Conservation (phyloP, 2,113 vertebrate species). For the Chloropsis cyanopogon region DNA sequence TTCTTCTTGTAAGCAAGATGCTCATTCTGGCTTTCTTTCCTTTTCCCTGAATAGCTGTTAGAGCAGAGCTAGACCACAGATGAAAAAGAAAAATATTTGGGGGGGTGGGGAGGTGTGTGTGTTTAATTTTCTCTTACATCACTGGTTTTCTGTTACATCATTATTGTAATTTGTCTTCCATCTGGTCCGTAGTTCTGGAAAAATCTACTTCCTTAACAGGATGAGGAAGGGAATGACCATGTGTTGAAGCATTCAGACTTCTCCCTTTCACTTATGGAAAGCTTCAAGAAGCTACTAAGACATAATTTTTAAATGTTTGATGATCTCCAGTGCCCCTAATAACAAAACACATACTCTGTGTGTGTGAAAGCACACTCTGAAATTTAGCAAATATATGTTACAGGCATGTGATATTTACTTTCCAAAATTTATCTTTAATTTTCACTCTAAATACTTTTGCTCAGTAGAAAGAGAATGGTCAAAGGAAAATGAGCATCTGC, state of each 20-base stretch:
- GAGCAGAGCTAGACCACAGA: neutral
- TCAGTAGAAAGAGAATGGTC: neutral
- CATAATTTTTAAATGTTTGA: neutral
- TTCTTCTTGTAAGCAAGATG: neutral
- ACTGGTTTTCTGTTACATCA: neutral
- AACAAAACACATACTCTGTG: neutral
- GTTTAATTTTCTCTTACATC: neutral
- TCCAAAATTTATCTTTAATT: neutral
- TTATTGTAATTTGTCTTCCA: neutral
- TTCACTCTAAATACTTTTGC: neutral
- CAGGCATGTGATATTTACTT: neutral
- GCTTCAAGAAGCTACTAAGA: neutral
- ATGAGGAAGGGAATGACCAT: neutral
- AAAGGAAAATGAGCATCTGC: slow-evolving; percentile 40
- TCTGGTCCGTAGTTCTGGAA: neutral
- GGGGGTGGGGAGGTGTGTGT: neutral
- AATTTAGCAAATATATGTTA: neutral
- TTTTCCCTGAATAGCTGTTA: neutral
- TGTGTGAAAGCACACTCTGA: neutral
- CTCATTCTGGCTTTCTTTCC: neutral
- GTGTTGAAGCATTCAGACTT: neutral
- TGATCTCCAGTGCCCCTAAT: neutral
- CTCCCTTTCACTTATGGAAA: neutral
- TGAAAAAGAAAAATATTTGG: neutral
- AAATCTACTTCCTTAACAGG: neutral